Percentiles rank a stretch among this genome's conserved stretches.
phyloP scores from a whole-genome alignment of 2,888 invertebrate species.

The Trichopria drosophilae region DNA sequence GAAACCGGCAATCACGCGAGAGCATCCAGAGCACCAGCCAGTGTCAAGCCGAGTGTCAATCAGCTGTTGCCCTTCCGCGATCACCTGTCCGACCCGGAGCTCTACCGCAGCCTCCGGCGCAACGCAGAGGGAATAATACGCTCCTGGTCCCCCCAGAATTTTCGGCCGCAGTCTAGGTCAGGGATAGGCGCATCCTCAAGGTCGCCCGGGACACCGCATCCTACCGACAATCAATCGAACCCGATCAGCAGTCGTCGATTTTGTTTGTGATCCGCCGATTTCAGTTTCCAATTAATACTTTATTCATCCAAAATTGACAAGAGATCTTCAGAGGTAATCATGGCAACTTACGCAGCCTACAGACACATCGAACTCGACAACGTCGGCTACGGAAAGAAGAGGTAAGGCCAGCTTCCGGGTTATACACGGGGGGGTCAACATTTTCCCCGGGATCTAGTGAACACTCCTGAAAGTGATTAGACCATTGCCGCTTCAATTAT shows the following conservation, averaged over 20 bases:
- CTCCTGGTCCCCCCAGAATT: too few relatives aligned
- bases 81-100: conserved; percentile 9
- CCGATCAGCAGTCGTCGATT: conserved; percentile 1
- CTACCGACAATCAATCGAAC: too few relatives aligned
- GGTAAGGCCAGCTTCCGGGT: conserved; percentile 64
- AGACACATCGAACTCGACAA: conserved; percentile 93
- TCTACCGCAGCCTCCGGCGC: conserved; percentile 1
- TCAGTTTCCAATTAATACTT: conserved; percentile 28
- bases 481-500: too few relatives aligned
- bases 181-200: too few relatives aligned
- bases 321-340: conserved; percentile 52
- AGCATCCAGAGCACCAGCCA: conserved; percentile 30
- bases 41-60: conserved; percentile 8
- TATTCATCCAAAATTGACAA: conserved; percentile 18
- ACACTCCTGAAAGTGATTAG: background rate
- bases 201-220: too few relatives aligned
- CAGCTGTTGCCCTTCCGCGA: conserved; percentile 16
- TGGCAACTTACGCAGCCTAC: conserved; percentile 92
- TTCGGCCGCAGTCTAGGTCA: too few relatives aligned
- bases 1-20: too few relatives aligned
- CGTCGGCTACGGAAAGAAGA: conserved; percentile 90
- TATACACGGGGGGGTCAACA: background rate
- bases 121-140: too few relatives aligned
- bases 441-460: background rate
- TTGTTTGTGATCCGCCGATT: conserved; percentile 6